phyloP scores from a whole-genome alignment of 2,888 invertebrate genomes.

The Leptarthrus brevirostris region DNA sequence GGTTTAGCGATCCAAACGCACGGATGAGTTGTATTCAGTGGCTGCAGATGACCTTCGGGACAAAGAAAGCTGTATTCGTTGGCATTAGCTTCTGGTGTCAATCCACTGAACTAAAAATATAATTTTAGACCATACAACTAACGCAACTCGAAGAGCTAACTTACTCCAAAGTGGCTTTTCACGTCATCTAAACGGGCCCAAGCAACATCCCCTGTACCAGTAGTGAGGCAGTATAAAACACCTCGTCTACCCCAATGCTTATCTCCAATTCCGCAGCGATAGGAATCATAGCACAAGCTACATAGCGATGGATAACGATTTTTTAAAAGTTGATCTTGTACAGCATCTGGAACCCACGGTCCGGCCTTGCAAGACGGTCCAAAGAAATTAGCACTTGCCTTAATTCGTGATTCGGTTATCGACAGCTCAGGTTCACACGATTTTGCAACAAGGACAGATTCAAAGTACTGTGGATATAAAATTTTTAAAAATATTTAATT shows the following conservation, averaged over 20 bases:
- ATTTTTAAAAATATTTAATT: slow-evolving; percentile 6
- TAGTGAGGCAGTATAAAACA: slow-evolving; percentile 81
- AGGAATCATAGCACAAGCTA: slow-evolving; percentile 74
- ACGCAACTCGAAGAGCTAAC: slow-evolving; percentile 52
- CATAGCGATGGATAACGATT: slow-evolving; percentile 78
- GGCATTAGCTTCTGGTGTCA: slow-evolving; percentile 64
- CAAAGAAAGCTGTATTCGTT: slow-evolving; percentile 79
- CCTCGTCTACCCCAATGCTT: slow-evolving; percentile 87
- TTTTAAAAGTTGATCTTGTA: slow-evolving; percentile 75
- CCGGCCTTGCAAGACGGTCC: slow-evolving; percentile 87
- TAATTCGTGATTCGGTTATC: slow-evolving; percentile 80
- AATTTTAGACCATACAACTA: not conserved
- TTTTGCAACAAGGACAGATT: slow-evolving; percentile 76
- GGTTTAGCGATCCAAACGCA: slow-evolving; percentile 85
- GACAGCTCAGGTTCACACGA: slow-evolving; percentile 77
- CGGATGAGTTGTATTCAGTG: slow-evolving; percentile 71
- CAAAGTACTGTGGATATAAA: slow-evolving; percentile 73
- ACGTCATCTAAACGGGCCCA: slow-evolving; percentile 83
- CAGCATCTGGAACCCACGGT: slow-evolving; percentile 78
- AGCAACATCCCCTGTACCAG: slow-evolving; percentile 82
- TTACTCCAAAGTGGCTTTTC: slow-evolving; percentile 74
- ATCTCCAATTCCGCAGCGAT: slow-evolving; percentile 74
- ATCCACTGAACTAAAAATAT: slow-evolving; percentile 62
- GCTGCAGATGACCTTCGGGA: slow-evolving; percentile 77
- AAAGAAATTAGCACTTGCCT: slow-evolving; percentile 80